These are phyloP conservation scores for Augochlora pura DNA, from an alignment of 1,140 invertebrate genomes.

Conservation along the genomic window DNA sequence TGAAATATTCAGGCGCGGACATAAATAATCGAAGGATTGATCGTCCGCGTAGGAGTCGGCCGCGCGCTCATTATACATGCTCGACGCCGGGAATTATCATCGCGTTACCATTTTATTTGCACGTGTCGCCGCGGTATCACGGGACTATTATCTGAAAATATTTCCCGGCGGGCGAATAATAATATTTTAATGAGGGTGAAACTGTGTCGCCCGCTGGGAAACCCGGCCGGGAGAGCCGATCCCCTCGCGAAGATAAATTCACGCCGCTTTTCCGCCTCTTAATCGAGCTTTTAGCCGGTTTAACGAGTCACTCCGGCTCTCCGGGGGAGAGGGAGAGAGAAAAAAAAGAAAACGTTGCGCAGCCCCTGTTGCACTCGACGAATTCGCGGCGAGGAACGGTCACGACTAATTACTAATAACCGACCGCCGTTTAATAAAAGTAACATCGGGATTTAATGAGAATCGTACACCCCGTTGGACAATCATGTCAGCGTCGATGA, in stretches of 20 bases:
- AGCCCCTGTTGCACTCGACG: too few relatives aligned
- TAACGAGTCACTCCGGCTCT: neutral
- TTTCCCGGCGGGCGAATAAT: conserved; percentile 12
- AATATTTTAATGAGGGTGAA: conserved; percentile 29
- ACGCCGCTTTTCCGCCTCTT: neutral
- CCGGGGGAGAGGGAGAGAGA: too few relatives aligned
- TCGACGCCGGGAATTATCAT: conserved; percentile 34
- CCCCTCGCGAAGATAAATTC: neutral
- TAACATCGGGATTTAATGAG: too few relatives aligned
- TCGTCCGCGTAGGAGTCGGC: neutral
- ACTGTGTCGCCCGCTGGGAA: conserved; percentile 1
- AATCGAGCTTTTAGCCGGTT: neutral
- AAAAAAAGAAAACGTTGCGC: too few relatives aligned
- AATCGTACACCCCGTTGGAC: too few relatives aligned
- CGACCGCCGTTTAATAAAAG: too few relatives aligned
- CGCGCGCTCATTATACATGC: conserved; percentile 38
- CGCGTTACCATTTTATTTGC: conserved; percentile 29
- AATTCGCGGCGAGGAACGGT: too few relatives aligned
- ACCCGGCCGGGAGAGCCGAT: neutral
- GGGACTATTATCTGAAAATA: neutral
- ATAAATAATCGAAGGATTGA: conserved; percentile 20
- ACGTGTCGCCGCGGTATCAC: neutral
- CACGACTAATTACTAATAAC: too few relatives aligned
- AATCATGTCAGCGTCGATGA: too few relatives aligned
- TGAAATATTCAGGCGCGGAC: conserved; percentile 31